These are phyloP conservation scores for Diarsia dahlii DNA, from an alignment of 2,888 invertebrate species.

Conservation along the genomic window DNA sequence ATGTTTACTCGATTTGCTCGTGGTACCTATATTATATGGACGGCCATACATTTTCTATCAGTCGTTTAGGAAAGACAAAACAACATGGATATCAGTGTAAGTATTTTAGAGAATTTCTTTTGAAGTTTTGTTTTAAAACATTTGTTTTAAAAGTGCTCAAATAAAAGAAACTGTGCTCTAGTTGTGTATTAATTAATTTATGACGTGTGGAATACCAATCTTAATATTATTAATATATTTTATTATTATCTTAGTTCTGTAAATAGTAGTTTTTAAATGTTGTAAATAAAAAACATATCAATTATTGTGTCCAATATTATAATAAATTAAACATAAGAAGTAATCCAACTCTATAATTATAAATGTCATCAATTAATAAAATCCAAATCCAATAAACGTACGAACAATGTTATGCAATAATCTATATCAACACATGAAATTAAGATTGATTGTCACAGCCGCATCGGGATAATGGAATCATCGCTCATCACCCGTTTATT, in stretches of 20 bases:
- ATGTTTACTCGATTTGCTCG: slow-evolving; percentile 57
- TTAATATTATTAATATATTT: no score
- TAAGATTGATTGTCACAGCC: slow-evolving; percentile 38
- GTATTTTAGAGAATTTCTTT: slow-evolving; percentile 50
- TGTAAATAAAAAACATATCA: no score
- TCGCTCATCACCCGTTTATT: slow-evolving; percentile 45
- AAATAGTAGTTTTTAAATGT: no score
- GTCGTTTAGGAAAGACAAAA: slow-evolving; percentile 50
- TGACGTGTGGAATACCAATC: neutral
- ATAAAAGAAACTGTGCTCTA: neutral
- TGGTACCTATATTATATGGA: slow-evolving; percentile 56
- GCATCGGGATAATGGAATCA: slow-evolving; percentile 47
- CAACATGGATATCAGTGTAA: slow-evolving; percentile 72
- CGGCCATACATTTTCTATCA: slow-evolving; percentile 57
- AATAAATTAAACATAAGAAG: neutral
- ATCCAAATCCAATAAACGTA: slow-evolving; percentile 30
- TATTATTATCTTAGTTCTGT: no score
- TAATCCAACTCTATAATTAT: neutral
- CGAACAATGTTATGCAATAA: slow-evolving; percentile 46
- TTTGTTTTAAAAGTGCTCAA: neutral
- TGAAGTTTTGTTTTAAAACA: slow-evolving; percentile 1
- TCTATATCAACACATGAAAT: slow-evolving; percentile 43
- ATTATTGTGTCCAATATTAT: neutral
- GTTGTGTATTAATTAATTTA: neutral
- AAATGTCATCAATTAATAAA: slow-evolving; percentile 13